A percentile compares a stretch with the other conserved stretches of the same genome.
These are phyloP conservation scores for Drosophila cardini DNA, from an alignment of 1,140 invertebrate genomes.

Conservation along the genomic window DNA sequence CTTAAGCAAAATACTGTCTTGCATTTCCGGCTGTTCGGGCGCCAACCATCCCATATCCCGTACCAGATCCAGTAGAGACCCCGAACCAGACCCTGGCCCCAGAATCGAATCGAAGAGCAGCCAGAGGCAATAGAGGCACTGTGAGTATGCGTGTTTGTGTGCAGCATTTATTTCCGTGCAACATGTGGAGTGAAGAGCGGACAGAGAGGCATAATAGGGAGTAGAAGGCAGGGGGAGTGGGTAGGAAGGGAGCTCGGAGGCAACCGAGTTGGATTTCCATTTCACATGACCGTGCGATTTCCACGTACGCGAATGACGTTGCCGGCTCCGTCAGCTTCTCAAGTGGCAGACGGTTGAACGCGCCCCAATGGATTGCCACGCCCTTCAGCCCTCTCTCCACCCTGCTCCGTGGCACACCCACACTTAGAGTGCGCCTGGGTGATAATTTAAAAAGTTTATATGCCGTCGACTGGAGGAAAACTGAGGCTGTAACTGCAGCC, in stretches of 20 bases:
- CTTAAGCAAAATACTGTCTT: constrained; percentile 68
- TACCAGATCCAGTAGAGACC: constrained; percentile 14
- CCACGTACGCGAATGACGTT: constrained; percentile 60
- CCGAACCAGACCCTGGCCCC: constrained; percentile 3
- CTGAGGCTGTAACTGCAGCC: constrained; percentile 43
- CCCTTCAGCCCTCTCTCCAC: not conserved
- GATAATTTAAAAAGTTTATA: constrained; percentile 83
- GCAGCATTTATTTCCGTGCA: constrained; percentile 56
- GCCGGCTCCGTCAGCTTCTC: constrained; percentile 49
- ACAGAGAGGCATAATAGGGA: not conserved
- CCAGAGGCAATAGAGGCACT: constrained; percentile 8
- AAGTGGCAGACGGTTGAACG: constrained; percentile 68
- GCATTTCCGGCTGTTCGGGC: constrained; percentile 71
- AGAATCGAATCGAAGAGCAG: not conserved
- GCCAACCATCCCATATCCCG: constrained; percentile 44
- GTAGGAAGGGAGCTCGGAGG: not conserved
- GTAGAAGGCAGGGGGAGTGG: not conserved
- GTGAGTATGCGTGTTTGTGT: not conserved
- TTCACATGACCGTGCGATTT: constrained; percentile 78
- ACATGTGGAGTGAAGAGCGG: constrained; percentile 33
- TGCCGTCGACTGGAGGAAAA: constrained; percentile 42
- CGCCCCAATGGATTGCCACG: constrained; percentile 38
- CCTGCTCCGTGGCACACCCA: constrained; percentile 10
- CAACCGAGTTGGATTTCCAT: constrained; percentile 40
- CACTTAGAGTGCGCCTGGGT: constrained; percentile 61